Evolutionary conservation across 1,140 invertebrate species (phyloP).

Genomic region (Drosophila punjabiensis): DNA sequence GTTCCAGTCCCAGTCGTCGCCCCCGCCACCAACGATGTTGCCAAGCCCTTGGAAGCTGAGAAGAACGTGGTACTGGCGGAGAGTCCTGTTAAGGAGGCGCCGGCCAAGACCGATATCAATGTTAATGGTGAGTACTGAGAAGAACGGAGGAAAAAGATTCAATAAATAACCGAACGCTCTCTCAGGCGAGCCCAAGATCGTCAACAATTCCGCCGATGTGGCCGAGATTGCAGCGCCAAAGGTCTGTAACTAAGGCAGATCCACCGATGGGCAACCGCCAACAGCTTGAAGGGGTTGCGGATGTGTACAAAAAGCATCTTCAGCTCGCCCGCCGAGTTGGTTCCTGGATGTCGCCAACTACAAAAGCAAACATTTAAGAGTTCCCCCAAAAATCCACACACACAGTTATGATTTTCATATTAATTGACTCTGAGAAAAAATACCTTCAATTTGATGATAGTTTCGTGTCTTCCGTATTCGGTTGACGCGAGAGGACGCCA

Average conservation of each 20-base stretch:
- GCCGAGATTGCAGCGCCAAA: slow-evolving; percentile 75
- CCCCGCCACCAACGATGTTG: slow-evolving; percentile 61
- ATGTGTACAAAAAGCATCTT: slow-evolving; percentile 66
- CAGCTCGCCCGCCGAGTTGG: slow-evolving; percentile 43
- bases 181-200: slow-evolving; percentile 77
- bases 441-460: slow-evolving; percentile 49
- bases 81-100: slow-evolving; percentile 55
- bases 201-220: slow-evolving; percentile 65
- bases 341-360: slow-evolving; percentile 56
- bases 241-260: slow-evolving; percentile 70
- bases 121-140: slow-evolving; percentile 65
- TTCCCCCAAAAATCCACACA: slow-evolving; percentile 28
- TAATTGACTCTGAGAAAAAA: slow-evolving; percentile 34
- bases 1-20: slow-evolving; percentile 18
- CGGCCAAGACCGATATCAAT: slow-evolving; percentile 68
- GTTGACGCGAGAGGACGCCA: slow-evolving; percentile 41
- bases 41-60: slow-evolving; percentile 37
- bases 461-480: slow-evolving; percentile 53
- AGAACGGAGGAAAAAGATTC: background rate
- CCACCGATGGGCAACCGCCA: slow-evolving; percentile 43
- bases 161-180: background rate
- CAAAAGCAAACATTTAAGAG: slow-evolving; percentile 56
- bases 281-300: slow-evolving; percentile 51
- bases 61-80: slow-evolving; percentile 18
- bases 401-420: slow-evolving; percentile 32